Conservation (phyloP, 2,113 vertebrate genomes). For the Beaufortia kweichowensis region DNA sequence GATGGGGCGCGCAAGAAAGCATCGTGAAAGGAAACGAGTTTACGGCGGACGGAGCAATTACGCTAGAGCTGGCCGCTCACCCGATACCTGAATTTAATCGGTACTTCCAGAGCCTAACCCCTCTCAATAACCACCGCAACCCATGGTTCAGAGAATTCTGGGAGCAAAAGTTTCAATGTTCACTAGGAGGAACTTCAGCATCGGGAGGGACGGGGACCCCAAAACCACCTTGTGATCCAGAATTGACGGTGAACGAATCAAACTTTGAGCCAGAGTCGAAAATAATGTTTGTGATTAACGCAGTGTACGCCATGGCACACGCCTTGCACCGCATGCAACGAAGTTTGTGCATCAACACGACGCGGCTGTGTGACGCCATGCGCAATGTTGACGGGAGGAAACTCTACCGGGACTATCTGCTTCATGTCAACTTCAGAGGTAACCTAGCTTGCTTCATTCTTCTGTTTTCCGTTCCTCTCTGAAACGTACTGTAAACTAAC, state of each 20-base stretch:
- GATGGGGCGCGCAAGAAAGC: conserved; percentile 97
- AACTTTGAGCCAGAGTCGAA: conserved; percentile 97
- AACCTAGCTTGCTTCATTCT: conserved; percentile 64
- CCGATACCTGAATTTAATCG: conserved; percentile 87
- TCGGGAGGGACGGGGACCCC: conserved; percentile 59
- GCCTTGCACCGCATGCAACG: conserved; percentile 95
- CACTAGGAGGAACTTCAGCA: conserved; percentile 65
- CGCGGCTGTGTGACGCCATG: conserved; percentile 91
- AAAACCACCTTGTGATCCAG: conserved; percentile 78
- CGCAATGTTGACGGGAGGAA: conserved; percentile 88
- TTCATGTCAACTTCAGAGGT: conserved; percentile 97
- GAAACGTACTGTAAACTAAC: not conserved
- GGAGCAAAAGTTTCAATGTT: conserved; percentile 98
- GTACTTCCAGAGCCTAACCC: conserved; percentile 90
- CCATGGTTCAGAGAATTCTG: conserved; percentile 98
- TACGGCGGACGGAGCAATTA: conserved; percentile 91
- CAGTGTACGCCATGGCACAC: conserved; percentile 92
- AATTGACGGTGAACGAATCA: conserved; percentile 82
- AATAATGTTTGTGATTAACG: conserved; percentile 99
- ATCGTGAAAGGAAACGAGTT: conserved; percentile 94
- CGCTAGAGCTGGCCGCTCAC: conserved; percentile 91
- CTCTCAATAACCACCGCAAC: conserved; percentile 87
- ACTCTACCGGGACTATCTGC: conserved; percentile 92
- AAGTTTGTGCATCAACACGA: conserved; percentile 90
- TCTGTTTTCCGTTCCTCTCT: conserved; percentile 50